Conservation (phyloP, 2,113 vertebrate species). For the Gorsachius goisagi region DNA sequence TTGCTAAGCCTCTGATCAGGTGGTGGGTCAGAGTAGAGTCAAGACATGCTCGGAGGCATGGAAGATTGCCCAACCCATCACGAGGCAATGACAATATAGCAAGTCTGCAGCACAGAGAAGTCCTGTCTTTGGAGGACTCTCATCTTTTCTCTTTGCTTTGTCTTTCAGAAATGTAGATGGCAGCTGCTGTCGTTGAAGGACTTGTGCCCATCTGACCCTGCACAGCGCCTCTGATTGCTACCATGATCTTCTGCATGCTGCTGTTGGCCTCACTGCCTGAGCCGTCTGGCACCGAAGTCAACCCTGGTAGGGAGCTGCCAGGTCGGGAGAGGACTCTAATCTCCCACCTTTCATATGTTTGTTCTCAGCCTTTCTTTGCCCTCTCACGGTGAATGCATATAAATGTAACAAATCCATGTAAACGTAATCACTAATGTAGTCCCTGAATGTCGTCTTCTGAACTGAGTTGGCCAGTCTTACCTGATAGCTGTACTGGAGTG, state of each 20-base stretch:
- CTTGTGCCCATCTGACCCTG: conserved; percentile 54
- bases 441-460: background rate
- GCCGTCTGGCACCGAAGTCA: conserved; percentile 77
- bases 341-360: background rate
- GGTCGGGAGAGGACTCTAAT: background rate
- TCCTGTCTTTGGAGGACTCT: background rate
- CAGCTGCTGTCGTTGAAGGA: conserved; percentile 62
- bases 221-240: conserved; percentile 53
- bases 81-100: background rate
- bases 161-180: conserved; percentile 84
- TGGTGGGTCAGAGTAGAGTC: background rate
- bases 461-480: background rate
- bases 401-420: accelerated
- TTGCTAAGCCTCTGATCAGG: background rate
- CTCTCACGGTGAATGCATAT: background rate
- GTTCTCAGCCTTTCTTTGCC: background rate
- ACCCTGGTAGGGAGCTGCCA: conserved; percentile 77
- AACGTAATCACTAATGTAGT: accelerated
- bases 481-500: background rate
- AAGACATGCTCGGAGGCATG: background rate
- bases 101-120: background rate
- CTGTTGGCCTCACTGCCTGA: conserved; percentile 78
- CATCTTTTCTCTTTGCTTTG: conserved; percentile 38
- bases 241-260: conserved; percentile 88
- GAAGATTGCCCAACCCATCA: background rate